Percentiles rank a stretch among this genome's conserved stretches.
These are phyloP conservation scores for Gnathonemus echidnorhynchus DNA, from an alignment of 2,113 vertebrate species.

Conservation along the genomic window DNA sequence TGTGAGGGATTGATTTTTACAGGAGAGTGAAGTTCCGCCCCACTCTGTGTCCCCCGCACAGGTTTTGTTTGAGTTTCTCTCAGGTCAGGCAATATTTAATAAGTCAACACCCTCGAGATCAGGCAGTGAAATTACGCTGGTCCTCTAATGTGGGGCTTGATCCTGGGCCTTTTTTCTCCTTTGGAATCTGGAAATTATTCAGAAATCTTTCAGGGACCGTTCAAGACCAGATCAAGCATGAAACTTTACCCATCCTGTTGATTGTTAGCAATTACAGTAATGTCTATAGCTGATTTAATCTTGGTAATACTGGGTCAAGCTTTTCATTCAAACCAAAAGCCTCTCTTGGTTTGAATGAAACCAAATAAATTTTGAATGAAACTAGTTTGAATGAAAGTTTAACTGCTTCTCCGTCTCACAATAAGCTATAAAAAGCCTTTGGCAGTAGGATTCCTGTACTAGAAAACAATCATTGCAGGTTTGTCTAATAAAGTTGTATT, in stretches of 20 bases:
- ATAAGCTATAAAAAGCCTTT: background rate
- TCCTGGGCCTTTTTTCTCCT: background rate
- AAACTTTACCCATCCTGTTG: background rate
- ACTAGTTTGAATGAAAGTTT: background rate
- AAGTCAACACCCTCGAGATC: background rate
- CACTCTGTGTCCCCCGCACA: background rate
- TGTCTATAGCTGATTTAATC: background rate
- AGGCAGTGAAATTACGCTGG: background rate
- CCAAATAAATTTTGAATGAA: background rate
- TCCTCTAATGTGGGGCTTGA: background rate
- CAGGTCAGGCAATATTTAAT: background rate
- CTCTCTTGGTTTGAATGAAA: background rate
- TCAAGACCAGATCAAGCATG: background rate
- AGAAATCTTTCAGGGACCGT: background rate
- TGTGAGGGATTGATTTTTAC: slow-evolving; percentile 24
- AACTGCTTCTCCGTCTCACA: background rate
- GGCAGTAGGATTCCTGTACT: background rate
- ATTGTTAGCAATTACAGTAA: background rate
- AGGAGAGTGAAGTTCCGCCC: background rate
- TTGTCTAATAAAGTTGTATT: background rate
- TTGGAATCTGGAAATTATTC: background rate
- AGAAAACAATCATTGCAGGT: background rate
- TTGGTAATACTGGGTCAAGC: background rate
- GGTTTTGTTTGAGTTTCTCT: background rate
- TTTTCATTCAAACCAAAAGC: background rate